Evolutionary conservation across 2,113 vertebrate species (phyloP), one percentile per base, ranked within the genome.

Genomic region (Ovis aries): DNA sequence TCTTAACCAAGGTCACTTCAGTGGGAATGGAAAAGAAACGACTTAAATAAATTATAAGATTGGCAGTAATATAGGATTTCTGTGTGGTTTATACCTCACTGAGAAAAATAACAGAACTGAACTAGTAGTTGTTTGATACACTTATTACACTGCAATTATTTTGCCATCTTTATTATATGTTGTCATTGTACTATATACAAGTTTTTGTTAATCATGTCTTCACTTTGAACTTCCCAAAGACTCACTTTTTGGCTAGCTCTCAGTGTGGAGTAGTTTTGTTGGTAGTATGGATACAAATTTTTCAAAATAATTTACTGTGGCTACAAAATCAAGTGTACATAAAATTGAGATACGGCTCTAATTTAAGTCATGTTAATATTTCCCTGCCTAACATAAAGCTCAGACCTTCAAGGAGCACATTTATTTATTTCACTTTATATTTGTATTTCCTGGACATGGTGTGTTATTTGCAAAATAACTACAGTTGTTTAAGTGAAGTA

Each of bases 351-450:
- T 90, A 97, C 2, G 62, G 90, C 43, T 95, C 29, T 52, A 87
- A 17, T 62, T 53, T 97, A 86, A 92, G 13, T 64, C 83, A 95
- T 60, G 19, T 64, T 97, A 74, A 88, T 77, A 23, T 96, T 97
- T 97, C 59, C 27, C 43, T 90, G 48, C 5, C n/a, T 95, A 93
- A 93, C 60, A 9, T 59, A 96, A 98, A 98, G 15, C 1, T 81
- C 62, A 96, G 59, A 50, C 55, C 83, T 96, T 97, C 71, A 96
- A 97, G 53, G 36, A 96, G 11, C 5, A 78, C 29, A 90, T 98
- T 94, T 89, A 97, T 62, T 98, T 94, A 96, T 78, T 97, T 97
- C 52, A 11, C 74, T 96, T 98, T 97, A 90, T 36, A 82, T 96
- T 97, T 98, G 36, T 77, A 98, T 81, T 96, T 84, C 31, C 36